A percentile compares a stretch with the other conserved stretches of the same genome.
Evolutionary conservation across 2,888 invertebrate species (phyloP).

Genomic region (Cremastinae sp.): DNA sequence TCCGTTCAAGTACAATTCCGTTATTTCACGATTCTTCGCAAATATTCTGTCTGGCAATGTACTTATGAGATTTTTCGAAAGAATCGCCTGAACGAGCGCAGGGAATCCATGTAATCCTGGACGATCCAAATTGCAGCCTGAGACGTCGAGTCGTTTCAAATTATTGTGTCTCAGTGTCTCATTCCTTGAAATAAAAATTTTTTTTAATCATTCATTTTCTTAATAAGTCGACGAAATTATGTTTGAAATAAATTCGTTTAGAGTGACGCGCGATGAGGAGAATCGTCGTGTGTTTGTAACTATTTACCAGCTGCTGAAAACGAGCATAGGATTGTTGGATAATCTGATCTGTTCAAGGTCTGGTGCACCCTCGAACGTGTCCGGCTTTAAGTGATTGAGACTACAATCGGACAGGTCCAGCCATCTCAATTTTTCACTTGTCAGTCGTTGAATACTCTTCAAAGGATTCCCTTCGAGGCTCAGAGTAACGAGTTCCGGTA

Average conservation of each 20-base stretch:
- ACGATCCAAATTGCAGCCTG: conserved; percentile 74
- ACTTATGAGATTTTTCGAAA: conserved; percentile 86
- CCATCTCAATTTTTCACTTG: conserved; percentile 70
- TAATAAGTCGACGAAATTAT: no score
- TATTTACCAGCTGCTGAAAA: conserved; percentile 74
- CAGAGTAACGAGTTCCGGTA: conserved; percentile 85
- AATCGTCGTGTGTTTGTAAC: no score
- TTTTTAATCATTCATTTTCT: no score
- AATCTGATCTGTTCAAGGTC: conserved; percentile 73
- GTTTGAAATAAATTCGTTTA: no score
- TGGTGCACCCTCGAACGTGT: conserved; percentile 72
- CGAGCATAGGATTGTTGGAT: conserved; percentile 73
- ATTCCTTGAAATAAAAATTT: conserved; percentile 66
- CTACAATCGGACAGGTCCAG: conserved; percentile 76
- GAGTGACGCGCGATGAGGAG: no score
- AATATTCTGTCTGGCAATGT: conserved; percentile 84
- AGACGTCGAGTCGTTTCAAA: conserved; percentile 73
- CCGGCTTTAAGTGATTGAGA: conserved; percentile 72
- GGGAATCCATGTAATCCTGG: conserved; percentile 84
- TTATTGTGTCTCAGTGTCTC: conserved; percentile 71
- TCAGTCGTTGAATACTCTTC: conserved; percentile 69
- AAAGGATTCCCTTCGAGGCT: conserved; percentile 85
- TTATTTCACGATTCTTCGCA: conserved; percentile 83
- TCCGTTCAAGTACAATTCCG: conserved; percentile 85
- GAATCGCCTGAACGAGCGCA: conserved; percentile 82